Percentiles rank a stretch among this genome's conserved stretches.
Conservation (phyloP, 2,888 invertebrate species). For the Chaetogeoica ovagalla region DNA sequence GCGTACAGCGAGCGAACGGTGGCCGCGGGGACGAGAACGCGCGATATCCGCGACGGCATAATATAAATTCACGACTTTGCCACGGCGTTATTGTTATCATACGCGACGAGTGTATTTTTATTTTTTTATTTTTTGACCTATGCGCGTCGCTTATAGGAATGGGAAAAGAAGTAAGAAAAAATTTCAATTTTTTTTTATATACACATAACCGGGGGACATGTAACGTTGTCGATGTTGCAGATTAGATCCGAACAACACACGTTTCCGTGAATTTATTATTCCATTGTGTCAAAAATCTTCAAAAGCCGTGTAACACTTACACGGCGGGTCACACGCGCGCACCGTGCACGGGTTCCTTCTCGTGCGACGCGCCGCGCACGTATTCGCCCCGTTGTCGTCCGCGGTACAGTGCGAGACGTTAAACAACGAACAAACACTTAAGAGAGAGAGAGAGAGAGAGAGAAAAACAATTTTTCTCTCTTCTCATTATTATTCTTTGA, state of each 20-base stretch:
- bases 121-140: constrained; percentile 9
- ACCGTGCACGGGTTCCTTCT: too few relatives aligned
- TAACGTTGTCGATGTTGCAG: constrained; percentile 33
- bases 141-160: constrained; percentile 11
- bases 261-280: constrained; percentile 53
- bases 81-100: constrained; percentile 50
- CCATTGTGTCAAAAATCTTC: constrained; percentile 53
- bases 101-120: background rate
- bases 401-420: too few relatives aligned
- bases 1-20: background rate
- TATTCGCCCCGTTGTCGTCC: too few relatives aligned
- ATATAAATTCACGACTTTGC: constrained; percentile 52
- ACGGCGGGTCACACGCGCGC: too few relatives aligned
- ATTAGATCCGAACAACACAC: constrained; percentile 53
- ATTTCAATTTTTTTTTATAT: background rate
- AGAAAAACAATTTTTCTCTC: too few relatives aligned
- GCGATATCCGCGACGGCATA: constrained; percentile 6
- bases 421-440: too few relatives aligned
- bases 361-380: too few relatives aligned
- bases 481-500: too few relatives aligned
- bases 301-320: constrained; percentile 25
- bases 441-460: too few relatives aligned
- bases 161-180: background rate
- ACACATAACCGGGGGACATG: constrained; percentile 32
- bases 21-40: too few relatives aligned